Base-by-base conservation (phyloP, 2,113 vertebrate species). In the Patagioenas fasciata region DNA sequence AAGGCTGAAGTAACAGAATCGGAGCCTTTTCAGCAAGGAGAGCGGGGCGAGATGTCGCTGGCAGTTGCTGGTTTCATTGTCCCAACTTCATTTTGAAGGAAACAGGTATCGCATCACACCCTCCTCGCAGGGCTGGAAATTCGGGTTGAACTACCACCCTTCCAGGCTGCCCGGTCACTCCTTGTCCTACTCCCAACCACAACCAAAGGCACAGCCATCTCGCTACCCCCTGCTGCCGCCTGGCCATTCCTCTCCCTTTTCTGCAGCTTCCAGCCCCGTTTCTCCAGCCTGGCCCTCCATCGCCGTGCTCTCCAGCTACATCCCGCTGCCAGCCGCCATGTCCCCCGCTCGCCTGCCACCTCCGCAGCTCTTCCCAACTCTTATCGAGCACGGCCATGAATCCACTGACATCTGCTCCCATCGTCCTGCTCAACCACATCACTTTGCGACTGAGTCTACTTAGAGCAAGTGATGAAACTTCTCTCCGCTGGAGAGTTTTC, bases 251-350 rank as follows among this genome's bases (percentile, higher is more conserved):
- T 88, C 10, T 10, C 8, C 0, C 0, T 24, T 10, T 18, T 47
- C 5, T 36, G 44, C 48, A 34, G 2, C 10, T 42, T 48, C 64
- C 53, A 74, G 19, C 4, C 2, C 3, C 25, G 18, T 47, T 4
- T 15, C 18, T 56, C 40, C 40, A 23, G 23, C 48, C 9, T 16
- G 5, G 44, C 56, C 23, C 36, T 57, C 23, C 38, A 44, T 13
- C 1, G 5, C 53, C 4, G 3, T 28, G 61, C 47, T 29, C 20
- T 40, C 50, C 72, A 10, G 34, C 34, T 13, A 6, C 5, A 3
- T 4, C 29, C 47, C 32, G 2, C 0, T 4, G 16, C 23, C 40
- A 0, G 16, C 36, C 31, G 7, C 21, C 6, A 1, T 3, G 0
- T 11, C 62, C n/a, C 50, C 66, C 1, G 6, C 42, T 31, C 4